A percentile compares a stretch with the other conserved stretches of the same genome.
phyloP scores from a whole-genome alignment of 2,113 vertebrate genomes.

The Leucoraja erinaceus region DNA sequence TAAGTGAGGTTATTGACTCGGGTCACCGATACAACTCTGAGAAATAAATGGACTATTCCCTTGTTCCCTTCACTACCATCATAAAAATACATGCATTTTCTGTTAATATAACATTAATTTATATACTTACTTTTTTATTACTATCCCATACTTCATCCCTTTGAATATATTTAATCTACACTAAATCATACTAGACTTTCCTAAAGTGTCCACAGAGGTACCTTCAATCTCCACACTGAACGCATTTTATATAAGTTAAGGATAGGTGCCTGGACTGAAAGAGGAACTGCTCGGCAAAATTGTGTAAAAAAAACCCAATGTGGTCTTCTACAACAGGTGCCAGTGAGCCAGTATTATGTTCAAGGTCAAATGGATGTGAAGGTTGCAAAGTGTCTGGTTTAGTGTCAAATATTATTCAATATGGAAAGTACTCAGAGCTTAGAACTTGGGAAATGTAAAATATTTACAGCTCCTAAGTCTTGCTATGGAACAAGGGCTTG shows the following conservation, averaged over 20 bases:
- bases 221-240: background rate
- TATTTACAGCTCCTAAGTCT: too few species aligned
- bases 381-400: background rate
- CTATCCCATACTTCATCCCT: background rate
- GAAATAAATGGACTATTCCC: too few species aligned
- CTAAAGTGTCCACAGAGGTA: background rate
- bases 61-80: background rate
- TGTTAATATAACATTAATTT: background rate
- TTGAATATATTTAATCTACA: background rate
- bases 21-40: too few species aligned
- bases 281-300: background rate
- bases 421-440: too few species aligned
- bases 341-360: background rate
- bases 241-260: background rate
- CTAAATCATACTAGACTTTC: background rate
- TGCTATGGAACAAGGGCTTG: too few species aligned
- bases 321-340: background rate
- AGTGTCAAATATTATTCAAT: too few species aligned
- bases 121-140: background rate
- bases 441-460: too few species aligned
- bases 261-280: background rate
- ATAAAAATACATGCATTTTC: background rate
- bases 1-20: too few species aligned
- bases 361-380: background rate
- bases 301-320: background rate